These are phyloP conservation scores for Stichopus chloronotus DNA, from an alignment of 35 echinoderm and acorn worm genomes.

Conservation along the genomic window DNA sequence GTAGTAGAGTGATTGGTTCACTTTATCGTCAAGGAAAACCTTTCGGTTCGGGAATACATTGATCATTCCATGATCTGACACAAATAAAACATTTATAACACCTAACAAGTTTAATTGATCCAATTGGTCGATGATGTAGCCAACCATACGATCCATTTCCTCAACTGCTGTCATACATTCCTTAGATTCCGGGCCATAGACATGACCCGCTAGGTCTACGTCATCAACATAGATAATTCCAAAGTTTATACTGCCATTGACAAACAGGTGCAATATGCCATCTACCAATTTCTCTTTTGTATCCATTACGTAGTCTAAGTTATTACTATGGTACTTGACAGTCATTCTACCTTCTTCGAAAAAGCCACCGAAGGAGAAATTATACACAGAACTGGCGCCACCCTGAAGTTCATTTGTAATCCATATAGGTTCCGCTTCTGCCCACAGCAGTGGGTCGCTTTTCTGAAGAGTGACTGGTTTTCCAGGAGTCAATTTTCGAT, in stretches of 20 bases:
- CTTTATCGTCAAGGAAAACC: slow-evolving; percentile 30
- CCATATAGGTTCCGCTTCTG: slow-evolving; percentile 7
- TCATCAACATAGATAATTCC: neutral
- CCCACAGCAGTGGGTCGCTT: neutral
- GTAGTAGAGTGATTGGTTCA: slow-evolving; percentile 7
- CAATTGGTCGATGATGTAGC: slow-evolving; percentile 7
- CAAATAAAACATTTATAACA: neutral
- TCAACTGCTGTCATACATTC: neutral
- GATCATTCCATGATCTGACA: slow-evolving; percentile 38
- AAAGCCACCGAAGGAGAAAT: neutral
- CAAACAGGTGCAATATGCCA: neutral
- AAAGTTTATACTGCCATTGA: slow-evolving; percentile 2
- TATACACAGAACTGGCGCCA: neutral
- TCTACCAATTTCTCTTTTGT: neutral
- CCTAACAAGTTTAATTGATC: neutral
- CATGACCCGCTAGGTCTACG: neutral
- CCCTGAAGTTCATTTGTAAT: slow-evolving; percentile 34
- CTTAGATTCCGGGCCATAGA: slow-evolving; percentile 17
- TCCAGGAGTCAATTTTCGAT: neutral
- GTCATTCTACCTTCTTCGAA: neutral
- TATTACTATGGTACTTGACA: neutral
- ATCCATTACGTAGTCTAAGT: neutral
- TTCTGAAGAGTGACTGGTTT: neutral
- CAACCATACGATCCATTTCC: slow-evolving; percentile 27
- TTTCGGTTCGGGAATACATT: neutral